phyloP scores from a whole-genome alignment of 2,797 vertebrate genomes.

The Halcyon badia region DNA sequence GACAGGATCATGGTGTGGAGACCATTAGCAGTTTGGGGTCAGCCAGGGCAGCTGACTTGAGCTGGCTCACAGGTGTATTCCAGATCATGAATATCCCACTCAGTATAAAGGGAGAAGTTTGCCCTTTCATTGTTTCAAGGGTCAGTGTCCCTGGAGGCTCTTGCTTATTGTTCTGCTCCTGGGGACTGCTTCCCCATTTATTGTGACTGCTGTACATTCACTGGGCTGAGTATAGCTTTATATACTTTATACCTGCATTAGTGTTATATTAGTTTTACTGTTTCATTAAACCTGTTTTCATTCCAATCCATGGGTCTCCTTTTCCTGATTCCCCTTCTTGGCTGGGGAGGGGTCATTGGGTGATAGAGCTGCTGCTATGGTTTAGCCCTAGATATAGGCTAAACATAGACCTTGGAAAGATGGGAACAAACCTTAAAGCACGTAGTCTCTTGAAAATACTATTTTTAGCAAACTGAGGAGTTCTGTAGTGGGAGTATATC shows the following conservation, averaged over 20 bases:
- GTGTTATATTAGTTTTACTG: not conserved
- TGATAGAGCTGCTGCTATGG: not conserved
- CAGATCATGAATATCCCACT: too few species aligned
- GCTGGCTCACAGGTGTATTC: too few species aligned
- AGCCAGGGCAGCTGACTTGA: too few species aligned
- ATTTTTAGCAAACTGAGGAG: constrained; percentile 19
- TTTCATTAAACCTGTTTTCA: not conserved
- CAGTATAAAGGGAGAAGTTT: too few species aligned
- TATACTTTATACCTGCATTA: not conserved
- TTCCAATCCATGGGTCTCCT: not conserved
- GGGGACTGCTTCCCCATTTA: not conserved
- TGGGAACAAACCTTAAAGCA: not conserved
- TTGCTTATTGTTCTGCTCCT: not conserved
- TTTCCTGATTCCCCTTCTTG: not conserved
- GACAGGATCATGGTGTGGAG: too few species aligned
- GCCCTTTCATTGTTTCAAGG: too few species aligned
- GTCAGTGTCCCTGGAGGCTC: too few species aligned
- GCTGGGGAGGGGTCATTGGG: not conserved
- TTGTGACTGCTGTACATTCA: not conserved
- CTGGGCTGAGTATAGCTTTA: not conserved
- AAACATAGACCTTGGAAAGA: not conserved
- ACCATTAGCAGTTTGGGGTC: too few species aligned
- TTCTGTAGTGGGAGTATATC: not conserved
- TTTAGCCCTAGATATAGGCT: not conserved
- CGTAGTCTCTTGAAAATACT: not conserved